These are phyloP conservation scores for Pseudonaja textilis DNA, from an alignment of 2,113 vertebrate genomes.

Conservation along the genomic window DNA sequence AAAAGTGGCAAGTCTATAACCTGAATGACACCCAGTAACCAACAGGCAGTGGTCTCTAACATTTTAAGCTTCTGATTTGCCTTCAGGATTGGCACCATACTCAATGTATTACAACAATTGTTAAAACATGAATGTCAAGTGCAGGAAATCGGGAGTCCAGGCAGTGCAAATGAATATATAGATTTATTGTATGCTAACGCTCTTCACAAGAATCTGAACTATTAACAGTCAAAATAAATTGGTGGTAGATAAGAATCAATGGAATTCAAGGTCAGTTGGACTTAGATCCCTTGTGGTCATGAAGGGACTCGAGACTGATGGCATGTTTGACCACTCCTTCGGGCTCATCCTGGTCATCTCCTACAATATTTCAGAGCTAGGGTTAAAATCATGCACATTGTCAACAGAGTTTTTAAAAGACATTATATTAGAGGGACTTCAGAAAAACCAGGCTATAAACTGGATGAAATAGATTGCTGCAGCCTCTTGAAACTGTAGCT, in stretches of 20 bases:
- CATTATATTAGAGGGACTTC: too few relatives aligned
- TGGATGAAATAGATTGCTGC: too few relatives aligned
- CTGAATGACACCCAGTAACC: neutral
- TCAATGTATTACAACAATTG: neutral
- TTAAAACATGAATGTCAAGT: neutral
- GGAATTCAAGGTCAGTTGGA: neutral
- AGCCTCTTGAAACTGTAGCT: too few relatives aligned
- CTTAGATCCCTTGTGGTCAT: neutral
- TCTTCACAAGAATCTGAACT: neutral
- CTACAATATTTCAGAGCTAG: too few relatives aligned
- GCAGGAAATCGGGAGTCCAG: too few relatives aligned
- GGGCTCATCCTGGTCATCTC: too few relatives aligned
- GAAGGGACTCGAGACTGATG: neutral
- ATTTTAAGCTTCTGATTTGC: neutral
- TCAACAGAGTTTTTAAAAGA: too few relatives aligned
- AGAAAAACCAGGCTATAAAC: too few relatives aligned
- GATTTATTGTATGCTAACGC: neutral
- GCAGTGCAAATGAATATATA: too few relatives aligned
- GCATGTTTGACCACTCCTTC: too few relatives aligned
- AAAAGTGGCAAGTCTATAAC: too few relatives aligned
- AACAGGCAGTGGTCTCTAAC: neutral
- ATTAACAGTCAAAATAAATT: neutral
- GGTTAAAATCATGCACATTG: too few relatives aligned
- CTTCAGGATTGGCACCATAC: neutral
- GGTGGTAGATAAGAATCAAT: neutral